A percentile compares a stretch with the other conserved stretches of the same genome.
Conservation (phyloP, 2,888 invertebrate species). For the Artemia sp. region DNA sequence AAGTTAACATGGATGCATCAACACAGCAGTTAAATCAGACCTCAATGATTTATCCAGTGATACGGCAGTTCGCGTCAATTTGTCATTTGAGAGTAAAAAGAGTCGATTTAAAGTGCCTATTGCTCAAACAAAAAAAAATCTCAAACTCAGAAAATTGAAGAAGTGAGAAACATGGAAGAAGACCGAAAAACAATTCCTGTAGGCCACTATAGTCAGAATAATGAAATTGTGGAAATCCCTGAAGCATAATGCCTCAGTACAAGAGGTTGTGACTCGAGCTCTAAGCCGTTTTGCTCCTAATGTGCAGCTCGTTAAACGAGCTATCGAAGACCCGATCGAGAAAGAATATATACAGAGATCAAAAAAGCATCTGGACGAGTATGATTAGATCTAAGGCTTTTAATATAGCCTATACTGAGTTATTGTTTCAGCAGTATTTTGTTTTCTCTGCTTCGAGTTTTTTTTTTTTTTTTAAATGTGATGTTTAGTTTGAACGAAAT, state of each 20-base stretch:
- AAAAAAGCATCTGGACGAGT: conserved; percentile 79
- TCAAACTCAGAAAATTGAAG: conserved; percentile 55
- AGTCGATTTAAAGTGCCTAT: conserved; percentile 71
- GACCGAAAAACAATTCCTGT: conserved; percentile 88
- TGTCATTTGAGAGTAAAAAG: conserved; percentile 69
- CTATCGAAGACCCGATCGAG: conserved; percentile 93
- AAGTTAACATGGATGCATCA: conserved; percentile 94
- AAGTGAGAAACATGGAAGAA: conserved; percentile 69
- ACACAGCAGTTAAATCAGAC: conserved; percentile 48
- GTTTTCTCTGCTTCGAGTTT: no score
- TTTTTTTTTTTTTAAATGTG: no score
- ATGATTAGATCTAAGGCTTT: conserved; percentile 38
- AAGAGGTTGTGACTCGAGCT: conserved; percentile 77
- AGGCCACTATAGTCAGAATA: conserved; percentile 59
- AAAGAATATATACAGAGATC: conserved; percentile 93
- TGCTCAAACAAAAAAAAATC: conserved; percentile 52
- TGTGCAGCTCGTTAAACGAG: conserved; percentile 92
- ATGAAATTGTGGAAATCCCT: conserved; percentile 83
- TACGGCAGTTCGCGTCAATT: conserved; percentile 49
- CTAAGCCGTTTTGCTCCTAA: conserved; percentile 84
- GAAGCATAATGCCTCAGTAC: conserved; percentile 66
- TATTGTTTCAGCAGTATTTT: no score
- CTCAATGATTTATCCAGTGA: conserved; percentile 27
- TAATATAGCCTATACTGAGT: no score
- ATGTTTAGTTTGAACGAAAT: no score